These are phyloP conservation scores for Platycheirus rosarum DNA, from an alignment of 2,888 invertebrate species.

Conservation along the genomic window DNA sequence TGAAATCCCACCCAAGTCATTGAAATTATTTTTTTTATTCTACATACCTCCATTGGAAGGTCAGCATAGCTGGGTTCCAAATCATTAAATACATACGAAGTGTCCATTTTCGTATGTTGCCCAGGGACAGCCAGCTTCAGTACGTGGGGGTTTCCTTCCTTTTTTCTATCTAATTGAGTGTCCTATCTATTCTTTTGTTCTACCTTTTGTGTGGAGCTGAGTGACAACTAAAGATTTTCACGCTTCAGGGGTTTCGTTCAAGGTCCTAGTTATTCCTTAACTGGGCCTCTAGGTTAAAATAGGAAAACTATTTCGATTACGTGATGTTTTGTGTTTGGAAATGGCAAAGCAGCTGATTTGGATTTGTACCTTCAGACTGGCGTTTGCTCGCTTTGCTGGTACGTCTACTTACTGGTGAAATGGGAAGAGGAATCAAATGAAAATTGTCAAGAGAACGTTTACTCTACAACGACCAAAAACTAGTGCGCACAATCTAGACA, in stretches of 20 bases:
- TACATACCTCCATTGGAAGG: constrained; percentile 81
- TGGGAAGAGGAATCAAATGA: constrained; percentile 8
- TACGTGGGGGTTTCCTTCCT: constrained; percentile 39
- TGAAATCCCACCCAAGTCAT: constrained; percentile 4
- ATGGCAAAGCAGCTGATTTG: constrained; percentile 65
- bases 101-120: constrained; percentile 57
- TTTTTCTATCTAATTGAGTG: not conserved
- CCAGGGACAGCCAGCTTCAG: constrained; percentile 25
- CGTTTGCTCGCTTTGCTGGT: constrained; percentile 29
- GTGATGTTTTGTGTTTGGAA: constrained; percentile 67
- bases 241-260: not conserved
- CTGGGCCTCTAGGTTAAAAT: not conserved
- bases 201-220: not conserved
- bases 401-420: constrained; percentile 14
- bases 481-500: constrained; percentile 51
- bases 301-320: constrained; percentile 50
- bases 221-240: not conserved
- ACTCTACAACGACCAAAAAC: not conserved
- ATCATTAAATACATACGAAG: constrained; percentile 72
- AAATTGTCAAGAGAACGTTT: constrained; percentile 37
- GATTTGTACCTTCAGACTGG: constrained; percentile 54
- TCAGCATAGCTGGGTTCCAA: constrained; percentile 78
- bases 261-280: not conserved
- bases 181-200: not conserved
- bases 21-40: too few species aligned